Evolutionary conservation across 2,888 invertebrate genomes (phyloP).

Genomic region (Matsumyia berberina): DNA sequence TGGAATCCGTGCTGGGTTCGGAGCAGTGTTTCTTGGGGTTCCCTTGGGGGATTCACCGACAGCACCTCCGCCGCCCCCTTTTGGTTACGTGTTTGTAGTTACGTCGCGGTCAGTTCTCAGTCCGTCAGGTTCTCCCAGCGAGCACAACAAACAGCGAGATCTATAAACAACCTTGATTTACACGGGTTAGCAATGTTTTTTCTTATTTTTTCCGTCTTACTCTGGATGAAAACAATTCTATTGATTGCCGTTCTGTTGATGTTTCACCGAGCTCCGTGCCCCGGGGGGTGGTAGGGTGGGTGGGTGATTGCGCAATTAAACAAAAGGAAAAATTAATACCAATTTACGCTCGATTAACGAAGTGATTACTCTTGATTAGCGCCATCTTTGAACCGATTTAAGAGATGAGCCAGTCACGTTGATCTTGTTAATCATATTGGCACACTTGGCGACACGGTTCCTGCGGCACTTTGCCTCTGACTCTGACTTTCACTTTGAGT

Average conservation of each 20-base stretch:
- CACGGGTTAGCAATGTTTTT: constrained; percentile 28
- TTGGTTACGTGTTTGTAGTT: constrained; percentile 39
- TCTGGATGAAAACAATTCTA: constrained; percentile 5
- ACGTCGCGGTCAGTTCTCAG: constrained; percentile 12
- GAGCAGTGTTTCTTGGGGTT: constrained; percentile 6
- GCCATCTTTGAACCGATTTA: constrained; percentile 68
- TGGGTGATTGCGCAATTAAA: constrained; percentile 68
- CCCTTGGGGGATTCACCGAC: not conserved
- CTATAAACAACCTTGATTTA: constrained; percentile 64
- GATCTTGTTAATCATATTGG: constrained; percentile 68
- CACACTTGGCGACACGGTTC: not conserved
- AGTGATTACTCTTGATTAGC: constrained; percentile 73
- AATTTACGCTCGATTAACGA: constrained; percentile 69
- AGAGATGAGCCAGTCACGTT: constrained; percentile 70
- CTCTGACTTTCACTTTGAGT: constrained; percentile 34
- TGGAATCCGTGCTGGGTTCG: constrained; percentile 16
- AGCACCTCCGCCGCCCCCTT: not conserved
- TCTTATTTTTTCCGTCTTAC: constrained; percentile 14
- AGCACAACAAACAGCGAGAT: constrained; percentile 22
- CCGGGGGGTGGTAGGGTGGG: constrained; percentile 56
- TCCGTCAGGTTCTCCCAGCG: constrained; percentile 9
- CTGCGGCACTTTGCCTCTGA: no score
- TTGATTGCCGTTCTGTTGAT: constrained; percentile 37
- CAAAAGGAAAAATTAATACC: constrained; percentile 61
- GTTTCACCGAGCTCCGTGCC: not conserved